Evolutionary conservation across 2,113 vertebrate genomes (phyloP), one percentile per base, ranked within the genome.

Genomic region (Podiceps cristatus): DNA sequence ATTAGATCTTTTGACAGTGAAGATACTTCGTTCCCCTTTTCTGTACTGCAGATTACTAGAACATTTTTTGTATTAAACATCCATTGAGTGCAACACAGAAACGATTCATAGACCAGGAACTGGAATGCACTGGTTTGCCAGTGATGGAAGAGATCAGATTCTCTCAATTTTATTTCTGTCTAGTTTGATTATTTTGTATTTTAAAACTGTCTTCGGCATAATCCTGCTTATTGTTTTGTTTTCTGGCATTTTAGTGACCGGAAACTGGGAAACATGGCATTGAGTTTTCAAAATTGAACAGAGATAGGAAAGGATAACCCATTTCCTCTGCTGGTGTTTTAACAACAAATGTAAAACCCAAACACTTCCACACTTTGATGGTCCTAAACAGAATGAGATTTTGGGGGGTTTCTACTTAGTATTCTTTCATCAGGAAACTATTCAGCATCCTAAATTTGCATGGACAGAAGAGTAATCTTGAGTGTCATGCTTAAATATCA

Each of bases 371-470:
- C 5, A 62, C 5, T 7, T 47, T 27, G 45, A 5, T 77, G 22
- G 2, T 73, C 16, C 37, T 76, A 69, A 86, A 71, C 5, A 55
- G 5, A 42, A 8, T 77, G 62, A 44, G 4, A 1, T 29, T 77
- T 60, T 31, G 6, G 1, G 2, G 2, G 2, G 0, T 10, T 47
- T 42, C 11, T 35, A 6, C 22, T 42, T 45, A n/a, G 3, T 1
- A 50, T 64, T 80, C 17, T 25, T 79, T 73, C 18, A 52, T 4
- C 49, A 42, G 11, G 16, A 45, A 73, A 66, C 27, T n/a, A 71
- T 37, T 59, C 23, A 56, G 17, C 23, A 62, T 73, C 40, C 55
- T 86, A 73, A 35, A 81, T 66, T 50, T 85, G 1, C 7, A 27
- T 29, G 10, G 13, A 18, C 5, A 64, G 37, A 49, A 9, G 9